phyloP scores from a whole-genome alignment of 2,113 vertebrate species.

The Heliornis fulica region DNA sequence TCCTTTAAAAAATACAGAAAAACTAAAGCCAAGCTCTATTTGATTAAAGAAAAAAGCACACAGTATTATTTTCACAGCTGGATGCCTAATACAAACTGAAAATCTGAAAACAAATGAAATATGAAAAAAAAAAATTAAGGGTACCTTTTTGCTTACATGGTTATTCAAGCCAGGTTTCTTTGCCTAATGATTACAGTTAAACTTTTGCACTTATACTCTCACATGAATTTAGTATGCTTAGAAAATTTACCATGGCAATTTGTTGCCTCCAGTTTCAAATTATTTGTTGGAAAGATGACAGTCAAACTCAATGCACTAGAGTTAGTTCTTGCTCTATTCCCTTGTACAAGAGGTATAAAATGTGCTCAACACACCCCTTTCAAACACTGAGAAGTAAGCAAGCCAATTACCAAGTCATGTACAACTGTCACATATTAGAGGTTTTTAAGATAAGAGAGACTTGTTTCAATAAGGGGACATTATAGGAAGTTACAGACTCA shows the following conservation, averaged over 20 bases:
- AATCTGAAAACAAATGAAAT: not conserved
- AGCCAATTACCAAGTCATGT: not conserved
- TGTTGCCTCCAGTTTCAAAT: not conserved
- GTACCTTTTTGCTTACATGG: not conserved
- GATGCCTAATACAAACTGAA: not conserved
- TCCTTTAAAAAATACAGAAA: not conserved
- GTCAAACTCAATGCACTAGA: not conserved
- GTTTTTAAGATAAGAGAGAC: not conserved
- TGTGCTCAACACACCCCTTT: not conserved
- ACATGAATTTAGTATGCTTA: not conserved
- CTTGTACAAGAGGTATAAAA: not conserved
- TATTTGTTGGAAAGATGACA: slow-evolving; percentile 1
- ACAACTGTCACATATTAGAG: not conserved
- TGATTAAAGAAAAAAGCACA: not conserved
- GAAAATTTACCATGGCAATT: not conserved
- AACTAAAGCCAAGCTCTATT: not conserved
- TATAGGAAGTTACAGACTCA: not conserved
- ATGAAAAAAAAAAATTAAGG: too few species aligned
- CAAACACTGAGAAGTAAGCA: not conserved
- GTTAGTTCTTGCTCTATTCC: not conserved
- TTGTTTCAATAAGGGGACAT: not conserved
- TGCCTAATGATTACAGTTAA: not conserved
- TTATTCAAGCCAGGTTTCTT: not conserved
- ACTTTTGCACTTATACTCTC: not conserved
- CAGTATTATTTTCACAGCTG: not conserved